These are phyloP conservation scores for Pseudorhiza aurosa DNA, from an alignment of 30 jellyfish, hydroid and myxozoan genomes.

Conservation along the genomic window DNA sequence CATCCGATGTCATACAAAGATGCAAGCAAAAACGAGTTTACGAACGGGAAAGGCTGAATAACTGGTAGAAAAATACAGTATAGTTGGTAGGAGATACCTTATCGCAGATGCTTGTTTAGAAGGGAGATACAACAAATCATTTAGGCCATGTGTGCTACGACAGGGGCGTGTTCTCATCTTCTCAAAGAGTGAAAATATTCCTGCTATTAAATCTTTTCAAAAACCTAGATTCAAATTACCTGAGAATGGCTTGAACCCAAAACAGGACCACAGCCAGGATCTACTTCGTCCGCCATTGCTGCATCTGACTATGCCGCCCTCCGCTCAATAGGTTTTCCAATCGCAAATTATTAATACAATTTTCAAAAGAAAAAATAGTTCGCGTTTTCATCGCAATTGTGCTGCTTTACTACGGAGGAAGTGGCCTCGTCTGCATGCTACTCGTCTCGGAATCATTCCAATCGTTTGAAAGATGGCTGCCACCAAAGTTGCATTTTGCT, in stretches of 20 bases:
- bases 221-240: background rate
- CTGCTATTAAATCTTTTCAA: background rate
- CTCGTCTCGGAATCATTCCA: background rate
- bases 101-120: too few relatives aligned
- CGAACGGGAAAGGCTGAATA: too few relatives aligned
- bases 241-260: background rate
- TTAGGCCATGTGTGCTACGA: too few relatives aligned
- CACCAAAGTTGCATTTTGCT: background rate
- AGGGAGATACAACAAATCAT: too few relatives aligned
- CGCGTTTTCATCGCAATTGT: slow-evolving; percentile 33
- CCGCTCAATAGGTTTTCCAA: background rate
- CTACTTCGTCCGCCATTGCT: slow-evolving; percentile 63
- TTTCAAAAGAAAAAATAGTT: background rate
- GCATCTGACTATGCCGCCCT: background rate
- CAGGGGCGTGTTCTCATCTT: too few relatives aligned
- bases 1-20: too few relatives aligned
- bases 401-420: background rate
- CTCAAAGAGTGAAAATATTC: too few relatives aligned
- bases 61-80: too few relatives aligned
- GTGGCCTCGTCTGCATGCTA: background rate
- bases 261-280: slow-evolving; percentile 74
- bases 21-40: too few relatives aligned
- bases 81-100: too few relatives aligned
- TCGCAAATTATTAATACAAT: background rate
- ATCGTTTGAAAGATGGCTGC: background rate